Evolutionary conservation across 2,113 vertebrate species (phyloP).

Genomic region (Ammodytes marinus): DNA sequence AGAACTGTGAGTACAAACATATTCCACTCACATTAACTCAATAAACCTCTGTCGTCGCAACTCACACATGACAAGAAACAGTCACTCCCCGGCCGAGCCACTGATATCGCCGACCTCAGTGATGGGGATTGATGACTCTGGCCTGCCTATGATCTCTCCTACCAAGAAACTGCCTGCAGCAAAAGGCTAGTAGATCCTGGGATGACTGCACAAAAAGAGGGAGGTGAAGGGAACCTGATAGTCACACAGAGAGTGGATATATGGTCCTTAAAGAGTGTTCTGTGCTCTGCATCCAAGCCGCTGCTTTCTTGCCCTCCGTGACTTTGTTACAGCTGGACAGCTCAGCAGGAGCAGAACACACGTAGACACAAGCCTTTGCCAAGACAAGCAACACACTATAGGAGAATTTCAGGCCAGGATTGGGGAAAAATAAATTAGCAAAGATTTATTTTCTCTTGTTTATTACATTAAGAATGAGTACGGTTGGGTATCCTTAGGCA

Average conservation of each 20-base stretch:
- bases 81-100: constrained; percentile 19
- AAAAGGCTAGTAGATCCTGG: constrained; percentile 50
- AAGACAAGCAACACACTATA: constrained; percentile 55
- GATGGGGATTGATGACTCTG: constrained; percentile 73
- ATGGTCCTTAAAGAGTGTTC: constrained; percentile 64
- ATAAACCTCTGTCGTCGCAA: constrained; percentile 47
- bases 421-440: constrained; percentile 9
- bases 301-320: constrained; percentile 46
- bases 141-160: constrained; percentile 70
- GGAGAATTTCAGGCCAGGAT: constrained; percentile 35
- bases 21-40: constrained; percentile 41
- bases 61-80: constrained; percentile 61
- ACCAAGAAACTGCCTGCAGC: constrained; percentile 72
- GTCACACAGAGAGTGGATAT: constrained; percentile 68
- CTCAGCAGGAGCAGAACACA: constrained; percentile 51
- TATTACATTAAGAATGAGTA: constrained; percentile 10
- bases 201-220: constrained; percentile 53
- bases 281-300: constrained; percentile 56
- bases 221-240: constrained; percentile 64
- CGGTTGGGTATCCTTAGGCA: neutral
- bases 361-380: constrained; percentile 37
- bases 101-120: constrained; percentile 39
- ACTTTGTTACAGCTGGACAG: constrained; percentile 65
- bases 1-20: constrained; percentile 92
- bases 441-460: constrained; percentile 34